phyloP scores from a whole-genome alignment of 2,113 vertebrate species.

The Lagopus leucura region DNA sequence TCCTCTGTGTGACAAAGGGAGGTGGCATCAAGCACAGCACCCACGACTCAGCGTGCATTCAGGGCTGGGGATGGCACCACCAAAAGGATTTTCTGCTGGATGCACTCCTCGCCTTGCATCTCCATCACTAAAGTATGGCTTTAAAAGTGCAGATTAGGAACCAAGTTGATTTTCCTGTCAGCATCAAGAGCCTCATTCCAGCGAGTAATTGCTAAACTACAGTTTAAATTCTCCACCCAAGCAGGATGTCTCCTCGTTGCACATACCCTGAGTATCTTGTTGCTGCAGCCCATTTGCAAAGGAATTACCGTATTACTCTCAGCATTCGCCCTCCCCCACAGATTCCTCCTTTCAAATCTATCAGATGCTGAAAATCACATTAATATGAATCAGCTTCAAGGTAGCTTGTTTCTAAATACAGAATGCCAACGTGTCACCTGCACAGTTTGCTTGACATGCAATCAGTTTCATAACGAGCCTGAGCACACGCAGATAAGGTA shows the following conservation, averaged over 20 bases:
- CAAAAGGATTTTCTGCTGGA: not conserved
- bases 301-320: not conserved
- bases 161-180: constrained; percentile 1
- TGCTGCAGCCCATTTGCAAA: constrained; percentile 44
- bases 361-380: constrained; percentile 50
- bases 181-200: constrained; percentile 21
- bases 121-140: not conserved
- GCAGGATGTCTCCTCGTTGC: not conserved
- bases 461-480: constrained; percentile 46
- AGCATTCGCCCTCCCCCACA: not conserved
- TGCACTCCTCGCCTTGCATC: not conserved
- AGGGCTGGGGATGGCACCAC: fast-evolving
- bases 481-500: constrained; percentile 39
- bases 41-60: fast-evolving
- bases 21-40: fast-evolving
- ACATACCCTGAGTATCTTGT: not conserved
- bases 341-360: constrained; percentile 35
- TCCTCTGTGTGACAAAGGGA: not conserved
- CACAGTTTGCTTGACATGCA: not conserved
- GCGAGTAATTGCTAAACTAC: not conserved
- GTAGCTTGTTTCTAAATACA: constrained; percentile 48
- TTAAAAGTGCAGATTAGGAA: constrained; percentile 28
- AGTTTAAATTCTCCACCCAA: not conserved
- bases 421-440: constrained; percentile 29
- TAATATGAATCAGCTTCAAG: constrained; percentile 59